Percentiles rank a stretch among this genome's conserved stretches.
phyloP scores from a whole-genome alignment of 2,888 invertebrate species.

The Ormyrus labotus region DNA sequence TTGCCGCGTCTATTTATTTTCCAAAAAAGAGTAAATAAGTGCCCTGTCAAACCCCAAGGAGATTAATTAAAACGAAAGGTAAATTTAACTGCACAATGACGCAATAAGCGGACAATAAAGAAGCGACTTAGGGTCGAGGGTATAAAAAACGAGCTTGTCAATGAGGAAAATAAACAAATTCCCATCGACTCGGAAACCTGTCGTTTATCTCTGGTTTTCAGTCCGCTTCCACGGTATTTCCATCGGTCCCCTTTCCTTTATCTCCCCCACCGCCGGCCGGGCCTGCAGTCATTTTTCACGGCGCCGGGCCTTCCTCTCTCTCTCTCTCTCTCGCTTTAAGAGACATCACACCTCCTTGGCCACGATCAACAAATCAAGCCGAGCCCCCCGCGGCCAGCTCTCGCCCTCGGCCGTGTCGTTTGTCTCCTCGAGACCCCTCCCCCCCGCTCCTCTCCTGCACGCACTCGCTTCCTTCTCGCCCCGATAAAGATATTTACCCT shows the following conservation, averaged over 20 bases:
- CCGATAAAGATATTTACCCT: constrained; percentile 68
- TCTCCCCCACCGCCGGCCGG: constrained; percentile 24
- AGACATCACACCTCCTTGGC: constrained; percentile 49
- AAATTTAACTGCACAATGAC: constrained; percentile 6
- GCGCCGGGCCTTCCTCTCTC: constrained; percentile 33
- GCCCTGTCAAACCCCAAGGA: not conserved
- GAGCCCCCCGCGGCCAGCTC: constrained; percentile 33
- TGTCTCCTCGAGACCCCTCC: constrained; percentile 40
- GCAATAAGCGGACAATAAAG: too few relatives aligned
- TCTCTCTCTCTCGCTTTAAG: constrained; percentile 46
- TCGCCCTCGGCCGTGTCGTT: constrained; percentile 44
- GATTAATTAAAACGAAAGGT: constrained; percentile 32
- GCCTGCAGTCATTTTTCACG: constrained; percentile 47
- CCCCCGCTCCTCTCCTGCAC: constrained; percentile 35
- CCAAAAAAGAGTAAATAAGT: not conserved
- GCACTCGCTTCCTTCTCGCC: constrained; percentile 10
- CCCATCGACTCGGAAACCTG: constrained; percentile 31
- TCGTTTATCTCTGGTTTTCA: constrained; percentile 50
- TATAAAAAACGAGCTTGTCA: constrained; percentile 21
- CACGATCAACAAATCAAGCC: constrained; percentile 52
- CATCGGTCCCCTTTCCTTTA: constrained; percentile 26
- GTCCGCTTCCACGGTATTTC: constrained; percentile 35
- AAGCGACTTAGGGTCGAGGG: not conserved
- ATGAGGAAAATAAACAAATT: constrained; percentile 45
- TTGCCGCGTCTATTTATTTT: not conserved